A percentile compares a stretch with the other conserved stretches of the same genome.
These are phyloP conservation scores for Tinamus major DNA, from an alignment of 2,797 vertebrate species.

Conservation along the genomic window DNA sequence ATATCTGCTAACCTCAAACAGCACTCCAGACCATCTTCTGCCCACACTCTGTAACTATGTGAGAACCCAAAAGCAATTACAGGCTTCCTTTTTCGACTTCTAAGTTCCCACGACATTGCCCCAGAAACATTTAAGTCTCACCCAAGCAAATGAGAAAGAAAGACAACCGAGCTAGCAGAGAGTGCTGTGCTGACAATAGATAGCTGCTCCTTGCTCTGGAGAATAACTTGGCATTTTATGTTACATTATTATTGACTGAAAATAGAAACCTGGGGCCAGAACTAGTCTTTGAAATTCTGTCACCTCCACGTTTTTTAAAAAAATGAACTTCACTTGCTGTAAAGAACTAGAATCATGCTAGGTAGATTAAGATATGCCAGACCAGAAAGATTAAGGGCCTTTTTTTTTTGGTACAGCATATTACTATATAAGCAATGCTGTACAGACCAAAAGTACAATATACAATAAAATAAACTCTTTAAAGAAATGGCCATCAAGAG, in stretches of 20 bases:
- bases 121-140: neutral
- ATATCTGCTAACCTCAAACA: slow-evolving; percentile 1
- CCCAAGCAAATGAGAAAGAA: neutral
- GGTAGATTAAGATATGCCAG: neutral
- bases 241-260: neutral
- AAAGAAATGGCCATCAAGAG: neutral
- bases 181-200: neutral
- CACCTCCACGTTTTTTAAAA: neutral
- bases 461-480: neutral
- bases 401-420: neutral
- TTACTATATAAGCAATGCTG: neutral
- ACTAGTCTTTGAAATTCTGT: neutral
- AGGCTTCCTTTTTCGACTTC: neutral
- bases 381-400: neutral
- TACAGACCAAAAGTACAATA: neutral
- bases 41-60: neutral
- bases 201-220: neutral
- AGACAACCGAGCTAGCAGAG: neutral
- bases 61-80: neutral
- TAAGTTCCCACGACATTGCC: neutral
- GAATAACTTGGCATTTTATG: neutral
- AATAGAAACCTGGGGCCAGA: neutral
- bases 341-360: neutral
- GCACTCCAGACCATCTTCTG: neutral
- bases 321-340: neutral